Evolutionary conservation across 2,888 invertebrate species (phyloP).

Genomic region (Thyatira batis): DNA sequence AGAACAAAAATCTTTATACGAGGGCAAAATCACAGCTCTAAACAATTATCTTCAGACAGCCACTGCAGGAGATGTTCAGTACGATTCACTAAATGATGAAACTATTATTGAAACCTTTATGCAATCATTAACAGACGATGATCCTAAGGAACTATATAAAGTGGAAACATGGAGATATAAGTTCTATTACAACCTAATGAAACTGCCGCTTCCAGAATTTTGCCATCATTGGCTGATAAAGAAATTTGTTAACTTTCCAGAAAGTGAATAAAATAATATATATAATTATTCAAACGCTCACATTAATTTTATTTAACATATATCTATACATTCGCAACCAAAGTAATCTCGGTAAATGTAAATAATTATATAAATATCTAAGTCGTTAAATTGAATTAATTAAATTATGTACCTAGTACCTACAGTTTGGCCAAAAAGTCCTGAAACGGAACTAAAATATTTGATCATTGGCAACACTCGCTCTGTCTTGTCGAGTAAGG

Average conservation of each 20-base stretch:
- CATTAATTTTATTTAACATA: not conserved
- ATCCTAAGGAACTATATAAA: slow-evolving; percentile 85
- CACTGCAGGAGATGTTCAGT: slow-evolving; percentile 60
- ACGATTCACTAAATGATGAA: slow-evolving; percentile 78
- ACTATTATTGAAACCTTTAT: slow-evolving; percentile 84
- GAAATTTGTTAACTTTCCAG: slow-evolving; percentile 85
- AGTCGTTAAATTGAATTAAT: too few relatives aligned
- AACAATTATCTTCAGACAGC: slow-evolving; percentile 80
- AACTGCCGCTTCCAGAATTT: slow-evolving; percentile 78
- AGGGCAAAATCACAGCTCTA: slow-evolving; percentile 84
- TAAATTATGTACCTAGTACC: too few relatives aligned
- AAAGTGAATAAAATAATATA: slow-evolving; percentile 21
- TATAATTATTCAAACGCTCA: slow-evolving; percentile 1
- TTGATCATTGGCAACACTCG: too few relatives aligned
- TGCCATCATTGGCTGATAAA: slow-evolving; percentile 83
- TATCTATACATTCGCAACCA: not conserved
- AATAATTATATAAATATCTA: too few relatives aligned
- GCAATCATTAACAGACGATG: slow-evolving; percentile 81
- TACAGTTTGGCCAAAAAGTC: too few relatives aligned
- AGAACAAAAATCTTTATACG: slow-evolving; percentile 85
- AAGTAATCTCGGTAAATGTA: too few relatives aligned
- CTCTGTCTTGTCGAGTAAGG: too few relatives aligned
- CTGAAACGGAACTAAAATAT: too few relatives aligned
- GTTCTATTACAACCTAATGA: slow-evolving; percentile 86
- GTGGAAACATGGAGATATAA: slow-evolving; percentile 86